Evolutionary conservation across 2,113 vertebrate genomes (phyloP).

Genomic region (Bombycilla garrulus): DNA sequence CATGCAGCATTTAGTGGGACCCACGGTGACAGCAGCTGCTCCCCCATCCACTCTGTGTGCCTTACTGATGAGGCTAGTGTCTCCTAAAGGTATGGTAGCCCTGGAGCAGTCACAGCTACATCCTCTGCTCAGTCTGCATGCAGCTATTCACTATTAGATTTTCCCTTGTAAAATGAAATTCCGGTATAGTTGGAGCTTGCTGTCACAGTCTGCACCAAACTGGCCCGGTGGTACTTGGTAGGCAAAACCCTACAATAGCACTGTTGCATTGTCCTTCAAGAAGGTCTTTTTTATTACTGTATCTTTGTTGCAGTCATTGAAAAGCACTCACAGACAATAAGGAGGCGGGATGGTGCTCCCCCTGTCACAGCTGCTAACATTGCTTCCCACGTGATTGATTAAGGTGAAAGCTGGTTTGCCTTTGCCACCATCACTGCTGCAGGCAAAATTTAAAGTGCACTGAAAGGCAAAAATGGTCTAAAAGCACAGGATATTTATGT

Average conservation of each 20-base stretch:
- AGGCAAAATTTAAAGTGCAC: not conserved
- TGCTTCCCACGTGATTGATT: constrained; percentile 28
- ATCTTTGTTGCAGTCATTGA: not conserved
- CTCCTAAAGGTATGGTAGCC: not conserved
- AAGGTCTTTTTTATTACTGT: not conserved
- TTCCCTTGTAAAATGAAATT: not conserved
- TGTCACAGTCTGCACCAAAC: not conserved
- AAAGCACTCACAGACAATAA: not conserved
- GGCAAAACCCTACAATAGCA: not conserved
- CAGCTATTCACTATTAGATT: not conserved
- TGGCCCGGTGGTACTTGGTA: not conserved
- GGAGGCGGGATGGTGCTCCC: not conserved
- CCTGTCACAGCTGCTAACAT: not conserved
- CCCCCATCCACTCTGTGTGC: not conserved
- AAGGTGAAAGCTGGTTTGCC: constrained; percentile 44
- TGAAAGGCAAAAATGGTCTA: not conserved
- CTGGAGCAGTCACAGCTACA: not conserved
- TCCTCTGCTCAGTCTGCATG: not conserved
- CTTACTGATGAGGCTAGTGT: not conserved
- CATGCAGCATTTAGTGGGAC: accelerated
- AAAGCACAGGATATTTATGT: not conserved
- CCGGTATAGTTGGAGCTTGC: not conserved
- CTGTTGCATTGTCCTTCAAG: not conserved
- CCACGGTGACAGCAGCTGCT: not conserved
- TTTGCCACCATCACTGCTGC: not conserved